Base-by-base conservation (phyloP, 1,140 invertebrate species). In the Cecropterus lyciades region DNA sequence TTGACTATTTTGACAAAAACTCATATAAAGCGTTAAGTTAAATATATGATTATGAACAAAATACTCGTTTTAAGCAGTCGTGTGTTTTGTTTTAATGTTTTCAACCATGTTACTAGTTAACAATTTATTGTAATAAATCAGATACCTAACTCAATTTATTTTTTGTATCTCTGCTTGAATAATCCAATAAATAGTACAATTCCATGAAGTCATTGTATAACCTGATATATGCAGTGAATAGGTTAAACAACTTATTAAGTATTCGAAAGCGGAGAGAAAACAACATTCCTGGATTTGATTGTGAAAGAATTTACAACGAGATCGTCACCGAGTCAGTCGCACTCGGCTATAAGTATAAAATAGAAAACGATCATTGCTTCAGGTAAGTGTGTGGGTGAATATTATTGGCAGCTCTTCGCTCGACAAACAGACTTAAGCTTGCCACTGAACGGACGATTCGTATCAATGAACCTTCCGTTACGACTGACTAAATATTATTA, bases 391-490 rank as follows among this genome's bases (percentile, higher is more conserved):
- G 87, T 89, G 87, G 80, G 87, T 88, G 84, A 84, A 88, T 87
- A 87, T 84, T 87, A 88, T 89, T 91, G 87, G 87, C 85, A 89
- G 84, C 81, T 82, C 79, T 73, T n/a, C n/a, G n/a, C n/a, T n/a
- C n/a, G n/a, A 79, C 77, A 77, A 81, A 83, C 68, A 42, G 17
- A 56, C n/a, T n/a, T n/a, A 83, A 80, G 71, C 63, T 75, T 42
- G 48, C 75, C 69, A 85, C 84, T 79, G 82, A 83, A 72, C 55
- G 66, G 45, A 49, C 78, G 74, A 81, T 73, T 72, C 45, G 69
- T 69, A 64, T 71, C 66, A 69, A 70, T 60, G 16, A 65, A 45
- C 33, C 55, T 15, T 30, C 15, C n/a, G n/a, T 33, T 56, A 33
- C 55, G 59, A 51, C 59, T 63, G 59, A 52, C 59, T 63, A 51